Base-by-base conservation (phyloP, 2,797 vertebrate genomes). In the Anas flavirostris region DNA sequence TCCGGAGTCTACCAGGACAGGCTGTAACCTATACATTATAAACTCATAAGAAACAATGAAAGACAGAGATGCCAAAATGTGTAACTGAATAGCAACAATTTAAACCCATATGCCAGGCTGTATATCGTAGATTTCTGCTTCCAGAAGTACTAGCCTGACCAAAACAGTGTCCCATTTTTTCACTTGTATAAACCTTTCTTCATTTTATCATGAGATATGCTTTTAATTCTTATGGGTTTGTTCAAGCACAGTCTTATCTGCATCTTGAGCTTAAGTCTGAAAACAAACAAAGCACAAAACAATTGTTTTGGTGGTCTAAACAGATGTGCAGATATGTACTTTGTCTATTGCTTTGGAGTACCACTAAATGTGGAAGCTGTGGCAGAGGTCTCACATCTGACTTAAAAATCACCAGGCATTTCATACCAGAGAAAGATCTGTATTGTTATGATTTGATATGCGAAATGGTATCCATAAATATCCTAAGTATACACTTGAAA, bases 201-300 rank as follows among this genome's bases (percentile, higher is more conserved):
- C 33, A 48, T 63, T 82, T 94, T 87, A 35, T 35, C 3, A 0
- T 58, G 56, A 86, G 43, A 35, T 79, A 50, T 13, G 8, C 22
- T 96, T 96, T 96, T 94, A 94, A 60, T 31, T 91, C 76, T 84
- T 80, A 35, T 0, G 31, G 28, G 35, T 91, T 93, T 94, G 77
- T 93, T 93, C 73, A 95, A 91, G 55, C 11, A 44, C 41, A 73
- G 43, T 16, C 28, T 79, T 85, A 74, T 85, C 55, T 89, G 60
- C 58, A 73, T 94, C 39, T 85, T 80, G 62, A 94, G n/a, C 63
- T 62, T 53, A 66, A 79, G 76, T 64, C 33, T 86, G 67, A 62
- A 86, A 88, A 93, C 37, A 97, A 97, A 94, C 59, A 92, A 83
- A 96, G 94, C 78, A 68, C 48, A 90, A 96, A 95, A 82, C 18